Conservation (phyloP, 2,888 invertebrate genomes). For the Pyrochroa serraticornis region DNA sequence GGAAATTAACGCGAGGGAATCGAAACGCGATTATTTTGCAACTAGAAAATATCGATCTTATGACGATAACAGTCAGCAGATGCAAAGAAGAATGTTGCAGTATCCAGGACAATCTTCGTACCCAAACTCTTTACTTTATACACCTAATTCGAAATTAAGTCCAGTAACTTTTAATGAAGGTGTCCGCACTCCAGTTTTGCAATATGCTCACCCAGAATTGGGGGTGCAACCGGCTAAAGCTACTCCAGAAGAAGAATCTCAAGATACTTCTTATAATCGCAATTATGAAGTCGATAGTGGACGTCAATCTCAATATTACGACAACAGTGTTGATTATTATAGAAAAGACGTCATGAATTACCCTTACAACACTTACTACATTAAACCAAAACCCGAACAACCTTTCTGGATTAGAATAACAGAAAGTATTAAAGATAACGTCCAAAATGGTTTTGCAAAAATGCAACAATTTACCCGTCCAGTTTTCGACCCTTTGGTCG, state of each 20-base stretch:
- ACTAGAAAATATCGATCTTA: conserved; percentile 57
- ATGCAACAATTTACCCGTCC: conserved; percentile 72
- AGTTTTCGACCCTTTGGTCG: conserved; percentile 75
- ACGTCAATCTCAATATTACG: conserved; percentile 56
- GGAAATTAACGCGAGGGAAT: conserved; percentile 70
- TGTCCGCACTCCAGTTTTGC: conserved; percentile 75
- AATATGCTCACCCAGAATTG: conserved; percentile 80
- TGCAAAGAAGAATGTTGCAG: conserved; percentile 75
- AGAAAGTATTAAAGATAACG: conserved; percentile 74
- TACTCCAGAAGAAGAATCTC: conserved; percentile 52
- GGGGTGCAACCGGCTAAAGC: conserved; percentile 78
- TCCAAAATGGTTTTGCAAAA: conserved; percentile 72
- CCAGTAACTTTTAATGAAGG: conserved; percentile 71
- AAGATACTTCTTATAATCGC: conserved; percentile 44
- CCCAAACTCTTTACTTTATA: conserved; percentile 70
- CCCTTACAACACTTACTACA: conserved; percentile 65
- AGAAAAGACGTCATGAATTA: conserved; percentile 63
- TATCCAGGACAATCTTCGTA: conserved; percentile 67
- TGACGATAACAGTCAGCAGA: conserved; percentile 60
- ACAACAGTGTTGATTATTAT: conserved; percentile 56
- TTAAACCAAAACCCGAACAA: conserved; percentile 66
- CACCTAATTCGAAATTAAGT: conserved; percentile 64
- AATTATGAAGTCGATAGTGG: conserved; percentile 44
- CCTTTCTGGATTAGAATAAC: conserved; percentile 77
- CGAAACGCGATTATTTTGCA: conserved; percentile 66